Evolutionary conservation across 1,140 invertebrate genomes (phyloP).

Genomic region (Tetramorium parvispinum): DNA sequence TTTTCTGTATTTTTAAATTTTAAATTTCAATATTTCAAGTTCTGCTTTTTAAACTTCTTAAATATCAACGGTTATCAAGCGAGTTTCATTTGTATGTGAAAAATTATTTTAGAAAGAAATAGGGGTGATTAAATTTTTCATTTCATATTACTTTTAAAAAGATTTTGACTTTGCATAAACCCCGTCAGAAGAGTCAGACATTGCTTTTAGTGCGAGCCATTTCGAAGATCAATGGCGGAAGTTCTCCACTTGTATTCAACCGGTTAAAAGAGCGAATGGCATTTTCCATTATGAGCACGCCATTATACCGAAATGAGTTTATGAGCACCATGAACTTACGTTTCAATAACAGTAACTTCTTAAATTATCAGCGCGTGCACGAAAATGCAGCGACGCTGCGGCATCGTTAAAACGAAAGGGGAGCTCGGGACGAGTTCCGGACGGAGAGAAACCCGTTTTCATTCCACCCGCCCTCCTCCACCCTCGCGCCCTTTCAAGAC

Average conservation of each 20-base stretch:
- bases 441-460: slow-evolving; percentile 45
- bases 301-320: slow-evolving; percentile 47
- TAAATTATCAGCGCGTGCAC: slow-evolving; percentile 56
- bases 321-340: slow-evolving; percentile 37
- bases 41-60: not conserved
- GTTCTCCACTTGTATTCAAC: slow-evolving; percentile 27
- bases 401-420: slow-evolving; percentile 51
- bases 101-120: not conserved
- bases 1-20: not conserved
- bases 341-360: slow-evolving; percentile 55
- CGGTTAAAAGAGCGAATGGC: slow-evolving; percentile 41
- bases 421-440: slow-evolving; percentile 44
- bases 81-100: not conserved
- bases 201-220: not conserved
- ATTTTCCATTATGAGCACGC: slow-evolving; percentile 44
- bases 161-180: slow-evolving; percentile 6
- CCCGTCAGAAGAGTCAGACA: not conserved
- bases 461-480: slow-evolving; percentile 18
- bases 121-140: not conserved
- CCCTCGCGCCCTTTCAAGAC: slow-evolving; percentile 30
- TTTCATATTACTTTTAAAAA: not conserved
- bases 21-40: not conserved
- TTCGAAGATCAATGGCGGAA: slow-evolving; percentile 35
- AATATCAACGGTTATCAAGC: not conserved
- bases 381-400: slow-evolving; percentile 48